Base-by-base conservation (phyloP, 2,113 vertebrate genomes). In the Nerophis ophidion region DNA sequence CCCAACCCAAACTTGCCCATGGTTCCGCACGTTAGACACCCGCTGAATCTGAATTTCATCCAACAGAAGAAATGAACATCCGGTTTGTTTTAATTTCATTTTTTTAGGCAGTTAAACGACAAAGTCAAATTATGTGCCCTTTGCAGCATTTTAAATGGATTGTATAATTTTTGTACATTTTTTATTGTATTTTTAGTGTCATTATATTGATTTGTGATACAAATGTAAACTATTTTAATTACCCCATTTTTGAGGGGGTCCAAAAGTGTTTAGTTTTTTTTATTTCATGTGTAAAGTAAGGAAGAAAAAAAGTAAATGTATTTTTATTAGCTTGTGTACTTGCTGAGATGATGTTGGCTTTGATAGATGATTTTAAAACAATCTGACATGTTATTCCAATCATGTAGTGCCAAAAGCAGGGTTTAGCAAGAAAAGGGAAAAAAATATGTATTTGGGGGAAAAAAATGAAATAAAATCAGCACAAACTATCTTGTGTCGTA, bases 121-220 rank as follows among this genome's bases (percentile, higher is more conserved):
- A 57, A 67, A 68, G 53, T 61, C 50, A 66, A 71, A 53, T 64
- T 35, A 71, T 68, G 65, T 68, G 56, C 59, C 81, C 68, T 85
- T 77, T 75, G 56, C 79, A 80, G 83, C 79, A 79, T 86, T 84
- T 79, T 84, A 59, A 87, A 88, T 65, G 92, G 91, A 89, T 89
- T 96, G 93, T 97, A 95, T 93, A 89, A 93, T 96, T 95, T 96
- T 96, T 98, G 96, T 99, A 98, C 91, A 97, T 93, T 95, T 97
- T 98, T 94, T 96, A 95, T 91, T 81, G 73, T 65, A 64, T 70
- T 84, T 72, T 84, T 79, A 75, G 80, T 91, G 72, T 93, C 95
- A 95, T 97, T 93, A 92, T 93, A 89, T 90, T 92, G 90, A 87
- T 63, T 86, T 93, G 95, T 98, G 95, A 97, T 98, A 95, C 92